Percentiles rank a stretch among this genome's conserved stretches.
These are phyloP conservation scores for Chaetodon auriga DNA, from an alignment of 2,113 vertebrate species.

Conservation along the genomic window DNA sequence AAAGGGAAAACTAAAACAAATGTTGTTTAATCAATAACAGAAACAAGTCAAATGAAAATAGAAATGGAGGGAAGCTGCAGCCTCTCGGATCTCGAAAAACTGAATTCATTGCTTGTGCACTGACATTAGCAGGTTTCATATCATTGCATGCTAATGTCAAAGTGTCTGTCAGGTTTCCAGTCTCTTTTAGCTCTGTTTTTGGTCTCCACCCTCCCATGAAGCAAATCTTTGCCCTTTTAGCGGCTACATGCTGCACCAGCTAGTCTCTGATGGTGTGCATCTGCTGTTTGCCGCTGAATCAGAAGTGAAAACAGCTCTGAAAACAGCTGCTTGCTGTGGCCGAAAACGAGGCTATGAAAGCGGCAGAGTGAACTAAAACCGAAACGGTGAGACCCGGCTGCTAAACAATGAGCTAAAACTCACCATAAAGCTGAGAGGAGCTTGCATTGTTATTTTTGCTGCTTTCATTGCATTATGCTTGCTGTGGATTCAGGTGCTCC, in stretches of 20 bases:
- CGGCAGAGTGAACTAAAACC: neutral
- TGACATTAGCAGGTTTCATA: no score
- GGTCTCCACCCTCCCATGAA: neutral
- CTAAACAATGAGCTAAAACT: neutral
- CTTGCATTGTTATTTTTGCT: no score
- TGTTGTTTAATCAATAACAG: neutral
- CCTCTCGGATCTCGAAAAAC: no score
- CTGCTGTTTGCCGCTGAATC: neutral
- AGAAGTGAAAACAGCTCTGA: no score
- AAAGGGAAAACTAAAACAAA: neutral
- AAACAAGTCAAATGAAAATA: neutral
- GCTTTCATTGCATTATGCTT: no score
- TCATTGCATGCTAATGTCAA: no score
- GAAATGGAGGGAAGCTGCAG: neutral
- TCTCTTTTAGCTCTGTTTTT: neutral
- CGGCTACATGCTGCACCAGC: neutral
- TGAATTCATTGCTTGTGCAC: neutral
- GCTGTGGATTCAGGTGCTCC: no score
- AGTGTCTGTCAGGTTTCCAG: neutral
- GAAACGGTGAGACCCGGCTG: neutral
- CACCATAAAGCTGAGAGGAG: neutral
- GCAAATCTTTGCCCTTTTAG: neutral
- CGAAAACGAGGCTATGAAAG: neutral
- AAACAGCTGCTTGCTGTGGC: no score
- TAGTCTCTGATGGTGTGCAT: neutral